These are phyloP conservation scores for Drosophila guanche DNA, from an alignment of 1,140 invertebrate species.

Conservation along the genomic window DNA sequence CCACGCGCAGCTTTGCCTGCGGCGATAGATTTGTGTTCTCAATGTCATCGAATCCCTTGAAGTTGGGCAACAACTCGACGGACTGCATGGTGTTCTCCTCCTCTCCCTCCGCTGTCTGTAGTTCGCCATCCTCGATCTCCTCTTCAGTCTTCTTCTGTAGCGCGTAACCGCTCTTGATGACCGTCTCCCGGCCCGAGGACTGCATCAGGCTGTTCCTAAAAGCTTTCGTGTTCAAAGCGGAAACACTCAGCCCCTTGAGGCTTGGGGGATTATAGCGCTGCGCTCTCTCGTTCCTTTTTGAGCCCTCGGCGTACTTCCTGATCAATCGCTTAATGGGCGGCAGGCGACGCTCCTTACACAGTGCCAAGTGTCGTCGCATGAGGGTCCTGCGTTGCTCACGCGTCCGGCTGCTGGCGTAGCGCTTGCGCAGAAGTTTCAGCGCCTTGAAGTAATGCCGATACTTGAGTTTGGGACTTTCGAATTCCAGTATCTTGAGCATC, in stretches of 20 bases:
- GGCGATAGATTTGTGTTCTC: constrained; percentile 66
- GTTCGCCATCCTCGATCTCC: background rate
- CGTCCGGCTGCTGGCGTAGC: constrained; percentile 20
- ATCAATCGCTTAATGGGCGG: constrained; percentile 66
- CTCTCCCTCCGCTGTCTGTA: constrained; percentile 1
- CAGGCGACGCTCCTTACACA: constrained; percentile 53
- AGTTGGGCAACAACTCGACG: constrained; percentile 50
- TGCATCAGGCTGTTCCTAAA: constrained; percentile 41
- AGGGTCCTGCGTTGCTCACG: constrained; percentile 32
- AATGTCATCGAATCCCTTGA: constrained; percentile 67
- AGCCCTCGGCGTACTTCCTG: constrained; percentile 37
- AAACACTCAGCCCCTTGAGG: constrained; percentile 52
- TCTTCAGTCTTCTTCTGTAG: constrained; percentile 43
- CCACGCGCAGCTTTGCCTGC: constrained; percentile 33
- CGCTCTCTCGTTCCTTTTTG: background rate
- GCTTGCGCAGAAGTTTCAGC: constrained; percentile 41
- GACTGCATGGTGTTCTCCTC: constrained; percentile 43
- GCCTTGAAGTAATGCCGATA: constrained; percentile 64
- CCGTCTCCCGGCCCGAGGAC: constrained; percentile 48
- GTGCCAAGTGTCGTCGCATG: constrained; percentile 38
- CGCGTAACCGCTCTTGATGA: constrained; percentile 60
- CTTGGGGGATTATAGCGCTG: constrained; percentile 33
- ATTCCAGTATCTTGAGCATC: constrained; percentile 66
- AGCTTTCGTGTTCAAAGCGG: constrained; percentile 38
- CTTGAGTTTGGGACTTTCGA: constrained; percentile 69